Base-by-base conservation (phyloP, 2,113 vertebrate genomes). In the Pollimyrus isidori region DNA sequence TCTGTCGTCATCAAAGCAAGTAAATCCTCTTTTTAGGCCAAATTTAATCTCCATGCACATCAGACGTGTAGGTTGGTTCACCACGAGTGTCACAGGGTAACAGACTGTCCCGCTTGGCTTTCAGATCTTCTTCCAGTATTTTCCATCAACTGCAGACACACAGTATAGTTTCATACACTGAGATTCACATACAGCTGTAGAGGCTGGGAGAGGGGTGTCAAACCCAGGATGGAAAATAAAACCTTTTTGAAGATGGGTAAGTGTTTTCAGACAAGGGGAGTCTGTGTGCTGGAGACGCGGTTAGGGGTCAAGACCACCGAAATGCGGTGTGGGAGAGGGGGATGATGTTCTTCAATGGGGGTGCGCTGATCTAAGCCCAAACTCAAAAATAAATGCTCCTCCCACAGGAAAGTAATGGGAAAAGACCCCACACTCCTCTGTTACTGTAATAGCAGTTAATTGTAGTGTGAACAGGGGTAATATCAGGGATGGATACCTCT, bases 311-410 rank as follows among this genome's bases (percentile, higher is more conserved):
- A 30, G 84, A 48, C 46, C n/a, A 48, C 49, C 10, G 6, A 46
- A 46, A n/a, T 49, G 84, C 7, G 5, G 9, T 48, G 58, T 21
- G 62, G 19, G 17, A 7, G 42, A n/a, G 56, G 52, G 50, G 56
- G 89, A 56, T 73, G 88, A 87, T 94, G 94, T 91, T 94, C 94
- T 93, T 91, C 84, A 89, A 83, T 49, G 84, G 21, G 90, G 87
- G 91, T 89, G 87, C 49, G 11, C 80, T 49, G 86, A 93, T 94
- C 93, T 94, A 94, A 92, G 93, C 92, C 93, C 94, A 91, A 93
- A 93, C 91, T 90, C 90, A 87, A 92, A 92, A 90, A 91, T 91
- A 93, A 92, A 21, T 87, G 90, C 88, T 53, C 89, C 35, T 91
- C 91, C 93, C 92, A 26, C 52, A 52, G 84, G 7, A n/a, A 49